These are phyloP conservation scores for Oxyruncus cristatus DNA, from an alignment of 2,113 vertebrate genomes.

Conservation along the genomic window DNA sequence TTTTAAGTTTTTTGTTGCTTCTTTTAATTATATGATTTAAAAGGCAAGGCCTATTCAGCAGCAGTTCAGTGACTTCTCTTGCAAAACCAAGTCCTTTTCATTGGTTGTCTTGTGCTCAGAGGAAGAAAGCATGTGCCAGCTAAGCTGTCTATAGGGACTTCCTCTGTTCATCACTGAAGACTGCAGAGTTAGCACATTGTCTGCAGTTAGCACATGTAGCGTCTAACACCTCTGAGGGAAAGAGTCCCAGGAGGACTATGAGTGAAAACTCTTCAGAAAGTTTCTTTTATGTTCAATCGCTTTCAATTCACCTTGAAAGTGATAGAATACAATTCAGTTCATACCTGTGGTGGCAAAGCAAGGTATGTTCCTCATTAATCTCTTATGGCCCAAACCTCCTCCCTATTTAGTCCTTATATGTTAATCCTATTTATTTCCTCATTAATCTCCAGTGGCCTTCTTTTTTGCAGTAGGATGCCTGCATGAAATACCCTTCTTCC, in stretches of 20 bases:
- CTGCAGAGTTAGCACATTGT: neutral
- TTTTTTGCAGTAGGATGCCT: neutral
- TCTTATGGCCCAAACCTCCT: neutral
- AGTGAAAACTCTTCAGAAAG: neutral
- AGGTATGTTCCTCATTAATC: neutral
- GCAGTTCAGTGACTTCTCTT: neutral
- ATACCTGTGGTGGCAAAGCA: neutral
- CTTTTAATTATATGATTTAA: neutral
- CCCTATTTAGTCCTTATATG: neutral
- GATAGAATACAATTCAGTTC: neutral
- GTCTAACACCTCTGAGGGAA: accelerated
- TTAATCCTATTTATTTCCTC: neutral
- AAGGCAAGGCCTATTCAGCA: neutral
- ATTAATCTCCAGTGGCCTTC: neutral
- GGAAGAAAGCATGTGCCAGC: neutral
- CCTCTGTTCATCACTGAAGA: neutral
- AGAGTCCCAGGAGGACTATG: neutral
- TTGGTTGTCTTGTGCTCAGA: neutral
- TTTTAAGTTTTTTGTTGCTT: neutral
- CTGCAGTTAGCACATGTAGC: neutral
- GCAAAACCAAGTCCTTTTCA: neutral
- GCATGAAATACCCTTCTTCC: neutral
- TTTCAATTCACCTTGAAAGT: neutral
- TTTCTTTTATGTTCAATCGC: neutral
- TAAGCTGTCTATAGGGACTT: neutral